phyloP scores from a whole-genome alignment of 2,888 invertebrate species.

The Auanema freiburgensis region DNA sequence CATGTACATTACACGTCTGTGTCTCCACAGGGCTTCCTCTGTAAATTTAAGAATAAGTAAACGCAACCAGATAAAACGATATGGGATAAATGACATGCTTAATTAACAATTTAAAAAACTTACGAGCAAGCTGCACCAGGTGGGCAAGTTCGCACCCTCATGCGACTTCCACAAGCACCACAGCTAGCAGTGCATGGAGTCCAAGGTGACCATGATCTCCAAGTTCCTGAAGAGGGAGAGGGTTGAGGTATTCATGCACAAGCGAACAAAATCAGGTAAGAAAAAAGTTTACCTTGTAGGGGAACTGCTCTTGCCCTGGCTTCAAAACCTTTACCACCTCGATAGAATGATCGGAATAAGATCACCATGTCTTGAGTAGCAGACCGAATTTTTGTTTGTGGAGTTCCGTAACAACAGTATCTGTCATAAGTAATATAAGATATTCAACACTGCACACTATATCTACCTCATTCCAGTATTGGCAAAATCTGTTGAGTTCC shows the following conservation, averaged over 20 bases:
- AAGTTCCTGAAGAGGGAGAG: conserved; percentile 16
- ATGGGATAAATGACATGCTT: not conserved
- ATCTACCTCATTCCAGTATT: conserved; percentile 65
- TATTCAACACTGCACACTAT: not conserved
- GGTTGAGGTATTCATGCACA: not conserved
- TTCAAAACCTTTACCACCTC: conserved; percentile 63
- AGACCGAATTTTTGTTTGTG: conserved; percentile 56
- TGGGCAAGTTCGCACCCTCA: conserved; percentile 55
- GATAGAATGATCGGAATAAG: conserved; percentile 64
- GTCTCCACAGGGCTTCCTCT: conserved; percentile 61
- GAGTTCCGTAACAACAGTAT: conserved; percentile 64
- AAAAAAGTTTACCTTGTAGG: conserved; percentile 36
- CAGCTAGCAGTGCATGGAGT: conserved; percentile 59
- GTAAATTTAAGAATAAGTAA: conserved; percentile 28
- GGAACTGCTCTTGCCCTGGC: conserved; percentile 56
- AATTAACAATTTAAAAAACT: conserved; percentile 19
- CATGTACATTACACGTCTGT: conserved; percentile 58
- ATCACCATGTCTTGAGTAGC: conserved; percentile 63
- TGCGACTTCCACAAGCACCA: conserved; percentile 61
- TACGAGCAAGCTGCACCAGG: conserved; percentile 56
- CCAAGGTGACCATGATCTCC: conserved; percentile 57
- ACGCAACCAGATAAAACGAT: not conserved
- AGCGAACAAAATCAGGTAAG: not conserved
- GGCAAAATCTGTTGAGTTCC: conserved; percentile 64
- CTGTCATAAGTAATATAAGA: conserved; percentile 29